Evolutionary conservation across 2,113 vertebrate genomes (phyloP).

Genomic region (Eptesicus fuscus): DNA sequence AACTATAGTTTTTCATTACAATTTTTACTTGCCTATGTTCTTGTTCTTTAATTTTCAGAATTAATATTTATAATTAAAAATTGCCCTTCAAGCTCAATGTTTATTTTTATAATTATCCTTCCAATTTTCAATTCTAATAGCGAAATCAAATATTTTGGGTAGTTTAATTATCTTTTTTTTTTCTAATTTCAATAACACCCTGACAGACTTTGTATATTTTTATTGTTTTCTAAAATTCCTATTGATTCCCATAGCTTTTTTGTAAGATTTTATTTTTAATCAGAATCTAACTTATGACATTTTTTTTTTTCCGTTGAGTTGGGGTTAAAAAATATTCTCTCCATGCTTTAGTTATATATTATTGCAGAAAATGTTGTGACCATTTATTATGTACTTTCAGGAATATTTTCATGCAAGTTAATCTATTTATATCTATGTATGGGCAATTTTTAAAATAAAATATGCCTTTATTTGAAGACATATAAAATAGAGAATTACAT

Average conservation of each 20-base stretch:
- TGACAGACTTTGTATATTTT: background rate
- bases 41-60: background rate
- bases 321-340: background rate
- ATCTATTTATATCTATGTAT: background rate
- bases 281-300: background rate
- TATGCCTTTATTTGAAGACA: background rate
- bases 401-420: background rate
- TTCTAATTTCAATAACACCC: background rate
- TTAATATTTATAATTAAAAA: constrained; percentile 41
- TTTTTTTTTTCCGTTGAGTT: background rate
- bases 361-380: background rate
- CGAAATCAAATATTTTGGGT: background rate
- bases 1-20: background rate
- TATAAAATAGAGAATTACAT: background rate
- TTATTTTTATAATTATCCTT: constrained; percentile 40
- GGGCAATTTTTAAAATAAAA: background rate
- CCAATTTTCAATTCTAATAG: constrained; percentile 30
- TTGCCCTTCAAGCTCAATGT: background rate
- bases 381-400: background rate
- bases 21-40: background rate
- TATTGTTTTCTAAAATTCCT: background rate
- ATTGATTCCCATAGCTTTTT: background rate
- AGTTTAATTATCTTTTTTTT: background rate
- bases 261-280: background rate
- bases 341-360: background rate